Evolutionary conservation across 2,888 invertebrate genomes (phyloP), one percentile per base, ranked within the genome.

Genomic region (Tipula unca): DNA sequence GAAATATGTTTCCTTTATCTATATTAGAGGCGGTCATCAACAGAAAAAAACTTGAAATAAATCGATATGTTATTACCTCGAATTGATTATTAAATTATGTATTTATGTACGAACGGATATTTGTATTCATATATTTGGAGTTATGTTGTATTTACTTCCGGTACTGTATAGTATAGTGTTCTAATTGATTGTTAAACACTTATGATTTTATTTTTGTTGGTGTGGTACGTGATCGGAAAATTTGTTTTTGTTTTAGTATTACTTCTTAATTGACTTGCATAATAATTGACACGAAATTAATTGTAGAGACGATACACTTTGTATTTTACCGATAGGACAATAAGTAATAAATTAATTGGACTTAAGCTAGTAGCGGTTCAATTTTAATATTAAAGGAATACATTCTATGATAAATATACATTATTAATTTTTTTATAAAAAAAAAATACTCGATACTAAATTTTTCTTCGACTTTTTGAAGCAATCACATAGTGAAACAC

Each of bases 131-230:
- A 69, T 69, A 32, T 54, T 69, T 20, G 69, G 25, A 6, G 17
- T 5, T 8, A 4, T 69, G 20, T 69, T 25, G 25, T 69, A 25
- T 69, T 69, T 69, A 69, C 25, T 69, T 69, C 69, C 69, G 69
- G 25, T 10, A 69, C 25, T 69, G 69, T 69, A 69, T 10, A 48
- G n/a, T 48, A 25, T 69, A 20, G 69, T 69, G 69, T 13, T 69
- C 20, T 69, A 69, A 69, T 69, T 69, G 69, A 69, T 69, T 69
- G 69, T 69, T 69, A 69, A 69, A 69, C 69, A 69, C 69, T 69
- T 69, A 8, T 10, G 8, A 25, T 20, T 17, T 54, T 54, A 3
- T n/a, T 17, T 13, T 54, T 69, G 8, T 20, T 69, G 69, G 69
- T 25, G 10, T 69, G 20, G 10, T 69, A 69, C 69, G 69, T 69